Conservation (phyloP, 2,113 vertebrate genomes). For the Rhombomys opimus region DNA sequence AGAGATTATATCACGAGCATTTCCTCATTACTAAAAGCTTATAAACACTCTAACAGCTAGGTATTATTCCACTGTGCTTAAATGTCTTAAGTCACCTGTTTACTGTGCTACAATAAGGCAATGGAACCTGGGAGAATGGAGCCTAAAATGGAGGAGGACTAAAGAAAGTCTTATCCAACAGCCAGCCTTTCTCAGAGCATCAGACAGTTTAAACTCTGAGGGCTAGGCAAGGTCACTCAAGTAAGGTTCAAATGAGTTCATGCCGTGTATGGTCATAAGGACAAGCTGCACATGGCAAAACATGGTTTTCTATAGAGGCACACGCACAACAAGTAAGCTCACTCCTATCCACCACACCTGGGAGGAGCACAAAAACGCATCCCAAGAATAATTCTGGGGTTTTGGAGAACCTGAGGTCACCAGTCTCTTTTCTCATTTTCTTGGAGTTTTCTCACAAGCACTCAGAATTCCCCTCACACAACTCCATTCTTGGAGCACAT, state of each 20-base stretch:
- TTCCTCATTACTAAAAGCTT: neutral
- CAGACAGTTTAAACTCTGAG: neutral
- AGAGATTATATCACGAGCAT: neutral
- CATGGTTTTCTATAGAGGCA: neutral
- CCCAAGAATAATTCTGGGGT: neutral
- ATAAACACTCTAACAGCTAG: neutral
- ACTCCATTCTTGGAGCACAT: neutral
- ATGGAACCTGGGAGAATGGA: neutral
- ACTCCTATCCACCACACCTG: neutral
- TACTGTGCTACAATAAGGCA: neutral
- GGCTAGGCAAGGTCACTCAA: neutral
- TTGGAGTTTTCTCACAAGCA: neutral
- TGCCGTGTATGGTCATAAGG: neutral
- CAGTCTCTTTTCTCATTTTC: neutral
- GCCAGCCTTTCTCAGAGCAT: neutral
- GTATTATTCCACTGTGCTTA: neutral
- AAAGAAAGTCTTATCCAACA: neutral
- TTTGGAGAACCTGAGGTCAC: neutral
- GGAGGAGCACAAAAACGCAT: neutral
- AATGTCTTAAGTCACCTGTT: neutral
- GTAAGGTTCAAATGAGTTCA: neutral
- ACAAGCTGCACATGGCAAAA: neutral
- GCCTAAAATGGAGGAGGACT: neutral
- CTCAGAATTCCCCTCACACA: neutral
- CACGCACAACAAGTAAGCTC: neutral